Conservation (phyloP, 2,113 vertebrate species). For the Bombycilla garrulus region DNA sequence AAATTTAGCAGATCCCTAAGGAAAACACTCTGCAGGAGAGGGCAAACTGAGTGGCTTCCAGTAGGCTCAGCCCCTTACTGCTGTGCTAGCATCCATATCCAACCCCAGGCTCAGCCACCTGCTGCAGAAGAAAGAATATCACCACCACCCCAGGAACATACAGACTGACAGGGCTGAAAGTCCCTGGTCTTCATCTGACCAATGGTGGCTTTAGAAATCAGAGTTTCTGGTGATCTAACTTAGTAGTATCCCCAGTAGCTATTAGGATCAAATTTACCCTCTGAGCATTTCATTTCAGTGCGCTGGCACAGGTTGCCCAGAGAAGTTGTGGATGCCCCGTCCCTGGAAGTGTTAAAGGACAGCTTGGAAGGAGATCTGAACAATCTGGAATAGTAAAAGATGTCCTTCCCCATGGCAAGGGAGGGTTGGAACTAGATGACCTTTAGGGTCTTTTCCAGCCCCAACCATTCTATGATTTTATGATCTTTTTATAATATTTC, state of each 20-base stretch:
- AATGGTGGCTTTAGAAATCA: not conserved
- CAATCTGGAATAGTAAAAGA: not conserved
- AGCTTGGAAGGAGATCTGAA: not conserved
- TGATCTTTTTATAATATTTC: not conserved
- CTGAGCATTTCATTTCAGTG: not conserved
- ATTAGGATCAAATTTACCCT: not conserved
- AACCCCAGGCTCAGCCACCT: not conserved
- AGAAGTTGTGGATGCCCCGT: not conserved
- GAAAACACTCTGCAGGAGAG: not conserved
- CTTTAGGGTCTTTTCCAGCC: not conserved
- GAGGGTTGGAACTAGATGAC: not conserved
- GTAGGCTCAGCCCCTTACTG: not conserved
- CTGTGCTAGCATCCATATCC: no score
- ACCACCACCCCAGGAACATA: not conserved
- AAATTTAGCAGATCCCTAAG: not conserved
- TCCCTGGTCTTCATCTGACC: not conserved
- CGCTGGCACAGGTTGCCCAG: not conserved
- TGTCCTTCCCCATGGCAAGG: not conserved
- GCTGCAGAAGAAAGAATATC: not conserved
- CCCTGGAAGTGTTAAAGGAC: not conserved
- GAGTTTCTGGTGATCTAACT: not conserved
- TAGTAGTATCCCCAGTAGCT: not conserved
- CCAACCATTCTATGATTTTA: not conserved
- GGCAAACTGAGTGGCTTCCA: not conserved
- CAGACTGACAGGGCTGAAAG: not conserved